These are phyloP conservation scores for Eurystomus gularis DNA, from an alignment of 2,113 vertebrate genomes.

Conservation along the genomic window DNA sequence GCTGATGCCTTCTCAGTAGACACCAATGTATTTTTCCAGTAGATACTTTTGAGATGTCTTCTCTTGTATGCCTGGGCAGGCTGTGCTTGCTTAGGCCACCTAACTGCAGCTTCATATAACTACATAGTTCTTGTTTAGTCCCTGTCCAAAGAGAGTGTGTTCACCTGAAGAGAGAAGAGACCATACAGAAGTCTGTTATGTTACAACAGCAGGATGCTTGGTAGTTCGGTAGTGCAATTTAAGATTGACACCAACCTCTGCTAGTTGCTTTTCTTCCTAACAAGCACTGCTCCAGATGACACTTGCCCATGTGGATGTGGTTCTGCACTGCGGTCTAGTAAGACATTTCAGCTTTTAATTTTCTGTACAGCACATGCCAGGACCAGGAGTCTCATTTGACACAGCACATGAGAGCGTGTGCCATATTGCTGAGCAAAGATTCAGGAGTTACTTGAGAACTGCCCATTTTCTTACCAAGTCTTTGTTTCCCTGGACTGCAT, in stretches of 20 bases:
- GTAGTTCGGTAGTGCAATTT: background rate
- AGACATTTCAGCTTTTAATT: background rate
- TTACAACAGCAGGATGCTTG: background rate
- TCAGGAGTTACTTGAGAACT: background rate
- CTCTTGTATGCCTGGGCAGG: background rate
- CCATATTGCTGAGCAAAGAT: background rate
- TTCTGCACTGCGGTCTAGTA: constrained; percentile 17
- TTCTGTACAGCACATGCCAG: background rate
- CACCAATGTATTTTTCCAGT: background rate
- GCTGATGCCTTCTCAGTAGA: background rate
- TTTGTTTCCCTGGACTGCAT: constrained; percentile 39
- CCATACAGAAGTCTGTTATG: background rate
- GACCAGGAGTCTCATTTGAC: background rate
- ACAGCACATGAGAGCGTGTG: rapidly evolving
- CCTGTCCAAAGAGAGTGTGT: background rate
- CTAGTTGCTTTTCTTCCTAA: background rate
- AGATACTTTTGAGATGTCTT: background rate
- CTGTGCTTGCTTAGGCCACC: background rate
- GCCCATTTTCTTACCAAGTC: background rate
- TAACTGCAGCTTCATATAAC: background rate
- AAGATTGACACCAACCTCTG: background rate
- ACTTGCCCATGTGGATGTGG: background rate
- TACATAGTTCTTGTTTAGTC: background rate
- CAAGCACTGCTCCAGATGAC: constrained; percentile 54
- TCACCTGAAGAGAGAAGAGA: background rate